Conservation (phyloP, 2,113 vertebrate genomes). For the Percina caprodes region DNA sequence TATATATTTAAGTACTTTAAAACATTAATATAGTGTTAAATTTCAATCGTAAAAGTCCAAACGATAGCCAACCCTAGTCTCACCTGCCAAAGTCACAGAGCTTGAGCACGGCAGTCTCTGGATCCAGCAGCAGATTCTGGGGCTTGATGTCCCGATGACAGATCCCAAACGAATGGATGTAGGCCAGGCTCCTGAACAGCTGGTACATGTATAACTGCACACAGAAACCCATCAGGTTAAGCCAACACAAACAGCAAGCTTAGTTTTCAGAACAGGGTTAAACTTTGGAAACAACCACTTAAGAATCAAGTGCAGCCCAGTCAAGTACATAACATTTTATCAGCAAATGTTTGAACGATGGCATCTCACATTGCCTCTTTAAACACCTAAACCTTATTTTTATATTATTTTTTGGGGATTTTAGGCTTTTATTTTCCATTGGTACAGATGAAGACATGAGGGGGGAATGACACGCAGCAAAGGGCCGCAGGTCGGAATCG, state of each 20-base stretch:
- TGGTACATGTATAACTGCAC: constrained; percentile 99
- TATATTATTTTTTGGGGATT: too few species aligned
- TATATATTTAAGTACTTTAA: too few species aligned
- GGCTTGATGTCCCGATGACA: constrained; percentile 99
- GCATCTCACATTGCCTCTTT: constrained; percentile 3
- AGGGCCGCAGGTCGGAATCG: too few species aligned
- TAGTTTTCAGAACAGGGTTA: constrained; percentile 13
- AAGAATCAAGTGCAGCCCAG: neutral
- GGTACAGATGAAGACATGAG: too few species aligned
- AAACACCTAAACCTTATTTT: neutral
- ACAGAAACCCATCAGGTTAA: constrained; percentile 36
- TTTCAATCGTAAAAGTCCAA: too few species aligned
- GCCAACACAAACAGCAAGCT: constrained; percentile 1
- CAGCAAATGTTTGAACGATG: constrained; percentile 1
- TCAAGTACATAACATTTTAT: neutral
- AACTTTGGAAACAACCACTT: constrained; percentile 16
- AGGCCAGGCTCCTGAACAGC: constrained; percentile 99
- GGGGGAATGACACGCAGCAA: too few species aligned
- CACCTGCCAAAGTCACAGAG: constrained; percentile 99
- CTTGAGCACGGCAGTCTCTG: constrained; percentile 98
- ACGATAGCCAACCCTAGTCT: constrained; percentile 39
- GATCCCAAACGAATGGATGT: constrained; percentile 99
- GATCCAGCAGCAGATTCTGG: constrained; percentile 98
- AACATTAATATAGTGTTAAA: too few species aligned
- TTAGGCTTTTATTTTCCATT: too few species aligned